Conservation (phyloP, 2,888 invertebrate species). For the Geotrupes spiniger region DNA sequence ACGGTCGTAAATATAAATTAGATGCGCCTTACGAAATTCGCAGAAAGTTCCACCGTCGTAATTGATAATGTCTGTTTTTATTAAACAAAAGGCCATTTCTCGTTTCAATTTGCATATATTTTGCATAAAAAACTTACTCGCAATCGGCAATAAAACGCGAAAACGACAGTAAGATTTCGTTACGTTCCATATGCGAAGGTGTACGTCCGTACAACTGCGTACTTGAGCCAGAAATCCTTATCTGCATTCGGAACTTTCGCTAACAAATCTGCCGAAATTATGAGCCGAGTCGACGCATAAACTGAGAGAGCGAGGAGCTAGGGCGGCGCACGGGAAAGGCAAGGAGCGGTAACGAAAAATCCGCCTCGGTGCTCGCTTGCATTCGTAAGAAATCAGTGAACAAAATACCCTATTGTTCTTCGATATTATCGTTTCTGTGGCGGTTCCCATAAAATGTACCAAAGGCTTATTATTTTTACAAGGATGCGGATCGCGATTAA, state of each 20-base stretch:
- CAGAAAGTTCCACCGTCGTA: too few relatives aligned
- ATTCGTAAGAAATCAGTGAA: conserved; percentile 34
- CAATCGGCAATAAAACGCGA: conserved; percentile 21
- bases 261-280: conserved; percentile 38
- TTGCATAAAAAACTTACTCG: conserved; percentile 12
- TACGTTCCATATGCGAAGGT: conserved; percentile 17
- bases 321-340: conserved; percentile 8
- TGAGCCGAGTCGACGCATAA: conserved; percentile 34
- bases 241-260: conserved; percentile 36
- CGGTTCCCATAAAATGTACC: conserved; percentile 39
- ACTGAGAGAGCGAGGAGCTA: conserved; percentile 31
- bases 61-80: too few relatives aligned
- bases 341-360: neutral
- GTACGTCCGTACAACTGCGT: conserved; percentile 21
- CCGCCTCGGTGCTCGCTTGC: conserved; percentile 6
- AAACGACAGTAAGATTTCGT: conserved; percentile 27
- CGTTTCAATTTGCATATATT: conserved; percentile 13
- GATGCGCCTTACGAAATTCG: too few relatives aligned
- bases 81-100: conserved; percentile 4
- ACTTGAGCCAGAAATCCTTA: conserved; percentile 40
- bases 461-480: conserved; percentile 42
- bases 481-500: conserved; percentile 39
- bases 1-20: too few relatives aligned
- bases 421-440: conserved; percentile 37
- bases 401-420: conserved; percentile 41